phyloP scores from a whole-genome alignment of 2,888 invertebrate species.

The Mimas tiliae region DNA sequence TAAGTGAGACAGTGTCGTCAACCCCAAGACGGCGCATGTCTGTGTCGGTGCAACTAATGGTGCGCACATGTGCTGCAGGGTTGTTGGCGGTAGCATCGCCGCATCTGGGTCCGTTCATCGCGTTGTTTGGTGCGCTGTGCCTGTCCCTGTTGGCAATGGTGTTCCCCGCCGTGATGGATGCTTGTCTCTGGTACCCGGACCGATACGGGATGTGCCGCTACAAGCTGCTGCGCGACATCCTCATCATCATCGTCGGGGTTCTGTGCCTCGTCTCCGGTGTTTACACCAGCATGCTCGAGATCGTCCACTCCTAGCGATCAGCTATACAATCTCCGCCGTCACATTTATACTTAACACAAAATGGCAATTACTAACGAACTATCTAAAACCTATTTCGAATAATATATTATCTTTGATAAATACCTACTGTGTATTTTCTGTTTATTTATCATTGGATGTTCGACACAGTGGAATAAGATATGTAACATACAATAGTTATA shows the following conservation, averaged over 20 bases:
- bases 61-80: slow-evolving; percentile 42
- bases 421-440: no score
- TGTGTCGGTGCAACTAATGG: not conserved
- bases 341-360: not conserved
- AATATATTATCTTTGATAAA: not conserved
- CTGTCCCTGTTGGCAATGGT: slow-evolving; percentile 92
- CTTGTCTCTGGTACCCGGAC: slow-evolving; percentile 65
- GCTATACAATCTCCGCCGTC: not conserved
- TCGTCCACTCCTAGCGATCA: slow-evolving; percentile 33
- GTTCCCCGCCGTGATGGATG: slow-evolving; percentile 88
- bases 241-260: slow-evolving; percentile 50
- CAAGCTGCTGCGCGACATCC: slow-evolving; percentile 50
- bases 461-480: no score
- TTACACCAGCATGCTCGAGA: slow-evolving; percentile 59
- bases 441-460: no score
- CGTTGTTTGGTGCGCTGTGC: slow-evolving; percentile 94
- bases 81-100: slow-evolving; percentile 87
- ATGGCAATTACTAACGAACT: not conserved
- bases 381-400: not conserved
- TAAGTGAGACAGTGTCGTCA: slow-evolving; percentile 43
- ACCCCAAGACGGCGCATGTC: not conserved
- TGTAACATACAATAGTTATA: no score
- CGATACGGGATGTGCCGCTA: slow-evolving; percentile 51
- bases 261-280: slow-evolving; percentile 53
- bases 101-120: slow-evolving; percentile 89